Evolutionary conservation across 2,797 vertebrate genomes (phyloP).

Genomic region (Enteromius trimaculatus): DNA sequence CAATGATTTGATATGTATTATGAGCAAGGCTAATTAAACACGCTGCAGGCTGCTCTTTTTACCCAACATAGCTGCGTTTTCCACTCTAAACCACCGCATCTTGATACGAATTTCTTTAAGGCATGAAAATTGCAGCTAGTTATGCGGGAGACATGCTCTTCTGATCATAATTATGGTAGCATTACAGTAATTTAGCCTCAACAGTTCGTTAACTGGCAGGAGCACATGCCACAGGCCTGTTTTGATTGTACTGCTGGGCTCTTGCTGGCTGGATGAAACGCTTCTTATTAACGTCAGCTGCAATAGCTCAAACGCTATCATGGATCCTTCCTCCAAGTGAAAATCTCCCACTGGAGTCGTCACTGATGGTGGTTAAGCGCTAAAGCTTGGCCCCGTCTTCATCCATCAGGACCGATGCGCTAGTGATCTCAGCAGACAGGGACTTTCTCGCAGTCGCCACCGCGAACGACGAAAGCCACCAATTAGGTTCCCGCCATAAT

Average conservation of each 20-base stretch:
- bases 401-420: slow-evolving; percentile 39
- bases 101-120: slow-evolving; percentile 42
- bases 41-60: slow-evolving; percentile 1
- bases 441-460: slow-evolving; percentile 26
- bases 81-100: slow-evolving; percentile 27
- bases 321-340: slow-evolving; percentile 13
- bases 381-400: slow-evolving; percentile 12
- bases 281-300: slow-evolving; percentile 30
- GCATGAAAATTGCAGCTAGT: slow-evolving; percentile 49
- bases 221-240: slow-evolving; percentile 64
- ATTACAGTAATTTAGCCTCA: slow-evolving; percentile 53
- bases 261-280: slow-evolving; percentile 33
- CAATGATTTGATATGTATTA: slow-evolving; percentile 10
- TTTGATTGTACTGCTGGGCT: slow-evolving; percentile 59
- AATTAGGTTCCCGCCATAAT: slow-evolving; percentile 13
- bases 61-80: neutral
- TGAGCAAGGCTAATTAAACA: slow-evolving; percentile 12
- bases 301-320: slow-evolving; percentile 41
- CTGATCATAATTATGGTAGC: slow-evolving; percentile 46
- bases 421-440: slow-evolving; percentile 35
- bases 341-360: slow-evolving; percentile 5
- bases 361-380: neutral
- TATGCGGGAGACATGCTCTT: slow-evolving; percentile 43
- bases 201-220: slow-evolving; percentile 46
- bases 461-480: neutral